A percentile compares a stretch with the other conserved stretches of the same genome.
Conservation (phyloP, 2,888 invertebrate species). For the Tineola bisselliella region DNA sequence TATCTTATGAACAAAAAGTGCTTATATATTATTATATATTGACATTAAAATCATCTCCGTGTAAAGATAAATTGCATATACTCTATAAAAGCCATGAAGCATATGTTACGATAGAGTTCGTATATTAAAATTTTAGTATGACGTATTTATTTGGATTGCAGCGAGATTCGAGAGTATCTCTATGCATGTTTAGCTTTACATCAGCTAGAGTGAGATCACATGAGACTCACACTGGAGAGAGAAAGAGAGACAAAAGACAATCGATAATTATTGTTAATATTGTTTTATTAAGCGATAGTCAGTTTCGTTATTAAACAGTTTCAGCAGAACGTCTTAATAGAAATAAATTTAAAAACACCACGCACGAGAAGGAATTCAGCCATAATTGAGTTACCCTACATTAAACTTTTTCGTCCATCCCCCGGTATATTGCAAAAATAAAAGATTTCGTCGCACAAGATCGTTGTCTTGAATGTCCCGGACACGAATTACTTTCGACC, state of each 20-base stretch:
- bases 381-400: conserved; percentile 51
- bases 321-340: background rate
- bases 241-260: no score
- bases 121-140: conserved; percentile 32
- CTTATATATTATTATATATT: no score
- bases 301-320: no score
- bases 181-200: no score
- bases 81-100: background rate
- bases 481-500: conserved; percentile 37
- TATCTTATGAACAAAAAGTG: no score
- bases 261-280: no score
- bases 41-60: background rate
- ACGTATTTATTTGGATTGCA: no score
- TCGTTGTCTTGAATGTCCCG: conserved; percentile 22
- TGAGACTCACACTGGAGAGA: no score
- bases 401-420: conserved; percentile 36
- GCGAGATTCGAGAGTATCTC: no score
- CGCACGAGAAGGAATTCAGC: conserved; percentile 30
- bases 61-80: background rate
- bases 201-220: no score
- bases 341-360: conserved; percentile 16
- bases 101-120: background rate
- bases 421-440: conserved; percentile 41
- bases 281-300: no score
- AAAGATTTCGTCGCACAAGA: conserved; percentile 28